These are phyloP conservation scores for Lamprologus ornatipinnis DNA, from an alignment of 2,113 vertebrate genomes.

Conservation along the genomic window DNA sequence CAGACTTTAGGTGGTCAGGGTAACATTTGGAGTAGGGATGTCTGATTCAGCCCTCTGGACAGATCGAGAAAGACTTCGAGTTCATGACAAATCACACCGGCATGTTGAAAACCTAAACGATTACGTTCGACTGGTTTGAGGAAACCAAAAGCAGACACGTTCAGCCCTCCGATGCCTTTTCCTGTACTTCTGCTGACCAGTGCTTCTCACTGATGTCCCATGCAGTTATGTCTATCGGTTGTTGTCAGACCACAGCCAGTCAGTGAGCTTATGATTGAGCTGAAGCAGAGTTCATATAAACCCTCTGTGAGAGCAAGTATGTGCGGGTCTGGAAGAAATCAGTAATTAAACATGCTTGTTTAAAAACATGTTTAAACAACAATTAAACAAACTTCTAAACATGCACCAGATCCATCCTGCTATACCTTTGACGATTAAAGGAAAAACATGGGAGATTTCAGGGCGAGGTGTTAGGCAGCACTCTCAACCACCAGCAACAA, in stretches of 20 bases:
- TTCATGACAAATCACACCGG: constrained; percentile 21
- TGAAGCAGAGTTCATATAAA: background rate
- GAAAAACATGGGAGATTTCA: background rate
- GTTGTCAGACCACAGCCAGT: background rate
- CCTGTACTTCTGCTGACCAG: background rate
- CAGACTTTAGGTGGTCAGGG: background rate
- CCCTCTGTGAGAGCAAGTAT: background rate
- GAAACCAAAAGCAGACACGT: constrained; percentile 1
- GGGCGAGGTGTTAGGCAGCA: background rate
- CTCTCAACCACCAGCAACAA: background rate
- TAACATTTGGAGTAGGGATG: background rate
- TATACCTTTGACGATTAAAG: background rate
- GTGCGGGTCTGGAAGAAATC: background rate
- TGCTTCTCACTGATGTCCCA: background rate
- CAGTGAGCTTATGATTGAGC: background rate
- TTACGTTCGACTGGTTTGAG: background rate
- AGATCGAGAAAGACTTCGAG: constrained; percentile 3
- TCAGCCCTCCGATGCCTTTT: background rate
- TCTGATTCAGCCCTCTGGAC: constrained; percentile 3
- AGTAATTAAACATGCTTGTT: background rate
- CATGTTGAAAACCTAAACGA: constrained; percentile 27
- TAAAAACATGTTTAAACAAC: too few relatives aligned
- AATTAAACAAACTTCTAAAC: background rate
- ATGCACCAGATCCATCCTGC: background rate
- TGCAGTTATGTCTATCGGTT: background rate